Conservation (phyloP, 2,888 invertebrate genomes). For the Boloria selene region DNA sequence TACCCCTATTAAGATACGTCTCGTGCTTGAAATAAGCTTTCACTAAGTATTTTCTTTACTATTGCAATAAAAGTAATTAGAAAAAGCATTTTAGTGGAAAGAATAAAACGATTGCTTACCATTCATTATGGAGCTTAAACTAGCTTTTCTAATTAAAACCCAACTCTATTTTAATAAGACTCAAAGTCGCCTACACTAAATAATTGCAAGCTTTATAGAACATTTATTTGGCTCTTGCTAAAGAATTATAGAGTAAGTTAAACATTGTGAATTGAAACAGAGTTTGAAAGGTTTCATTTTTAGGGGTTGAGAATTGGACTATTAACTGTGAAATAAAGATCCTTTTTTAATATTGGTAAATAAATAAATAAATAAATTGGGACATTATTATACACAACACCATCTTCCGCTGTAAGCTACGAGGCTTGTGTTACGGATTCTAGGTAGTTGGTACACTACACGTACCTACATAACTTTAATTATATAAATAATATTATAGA, state of each 20-base stretch:
- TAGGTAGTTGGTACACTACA: too few relatives aligned
- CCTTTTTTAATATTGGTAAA: too few relatives aligned
- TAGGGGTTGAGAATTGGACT: too few relatives aligned
- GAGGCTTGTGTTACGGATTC: too few relatives aligned
- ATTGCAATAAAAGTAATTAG: slow-evolving; percentile 28
- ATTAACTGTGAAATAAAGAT: too few relatives aligned
- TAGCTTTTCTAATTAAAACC: not conserved
- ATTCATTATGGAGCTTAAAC: slow-evolving; percentile 7
- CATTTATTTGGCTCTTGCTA: slow-evolving; percentile 1
- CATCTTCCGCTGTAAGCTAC: too few relatives aligned
- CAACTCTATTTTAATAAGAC: not conserved
- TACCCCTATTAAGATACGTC: not conserved
- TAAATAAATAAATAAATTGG: too few relatives aligned
- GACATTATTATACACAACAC: too few relatives aligned
- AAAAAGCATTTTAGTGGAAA: slow-evolving; percentile 21
- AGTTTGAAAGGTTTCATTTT: not conserved
- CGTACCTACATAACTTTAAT: too few relatives aligned
- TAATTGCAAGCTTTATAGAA: not conserved
- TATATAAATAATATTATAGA: too few relatives aligned
- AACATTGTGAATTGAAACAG: not conserved
- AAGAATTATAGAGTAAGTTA: not conserved
- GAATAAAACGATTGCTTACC: slow-evolving; percentile 24
- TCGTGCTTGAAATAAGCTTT: not conserved
- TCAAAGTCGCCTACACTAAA: not conserved
- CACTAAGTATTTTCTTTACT: slow-evolving; percentile 18